phyloP scores from a whole-genome alignment of 2,113 vertebrate species.

The Perognathus longimembris region DNA sequence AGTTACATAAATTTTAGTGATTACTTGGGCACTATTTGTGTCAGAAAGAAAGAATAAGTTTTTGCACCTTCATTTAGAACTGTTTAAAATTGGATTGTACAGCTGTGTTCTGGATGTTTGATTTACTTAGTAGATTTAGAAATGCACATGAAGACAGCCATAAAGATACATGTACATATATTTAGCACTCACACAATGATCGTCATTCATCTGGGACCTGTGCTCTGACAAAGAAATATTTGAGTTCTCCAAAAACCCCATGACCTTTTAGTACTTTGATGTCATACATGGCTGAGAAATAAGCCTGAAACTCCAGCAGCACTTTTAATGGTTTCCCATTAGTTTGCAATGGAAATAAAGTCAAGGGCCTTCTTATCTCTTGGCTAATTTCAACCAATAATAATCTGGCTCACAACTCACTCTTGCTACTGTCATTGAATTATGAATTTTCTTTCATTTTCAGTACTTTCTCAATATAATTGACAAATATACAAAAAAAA shows the following conservation, averaged over 20 bases:
- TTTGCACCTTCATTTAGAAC: neutral
- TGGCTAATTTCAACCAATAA: no score
- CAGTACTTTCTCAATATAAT: no score
- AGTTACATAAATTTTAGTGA: conserved; percentile 4
- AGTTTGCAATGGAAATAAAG: neutral
- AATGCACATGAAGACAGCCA: neutral
- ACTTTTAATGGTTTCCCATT: conserved; percentile 1
- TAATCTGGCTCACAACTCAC: no score
- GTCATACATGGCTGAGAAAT: neutral
- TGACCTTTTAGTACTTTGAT: neutral
- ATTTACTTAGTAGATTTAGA: neutral
- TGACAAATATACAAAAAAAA: no score
- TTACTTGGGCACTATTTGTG: neutral
- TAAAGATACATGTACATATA: neutral
- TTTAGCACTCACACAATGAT: neutral
- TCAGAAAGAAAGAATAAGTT: conserved; percentile 11
- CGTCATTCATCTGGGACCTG: neutral
- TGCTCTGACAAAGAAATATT: neutral
- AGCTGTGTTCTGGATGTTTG: neutral
- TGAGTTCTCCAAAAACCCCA: neutral
- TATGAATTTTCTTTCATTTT: no score
- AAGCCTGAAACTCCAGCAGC: neutral
- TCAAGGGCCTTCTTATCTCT: neutral
- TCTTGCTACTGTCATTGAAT: no score
- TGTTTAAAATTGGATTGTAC: neutral